Conservation (phyloP, 92 coral and sea anemone genomes). For the Actinernus sp. region DNA sequence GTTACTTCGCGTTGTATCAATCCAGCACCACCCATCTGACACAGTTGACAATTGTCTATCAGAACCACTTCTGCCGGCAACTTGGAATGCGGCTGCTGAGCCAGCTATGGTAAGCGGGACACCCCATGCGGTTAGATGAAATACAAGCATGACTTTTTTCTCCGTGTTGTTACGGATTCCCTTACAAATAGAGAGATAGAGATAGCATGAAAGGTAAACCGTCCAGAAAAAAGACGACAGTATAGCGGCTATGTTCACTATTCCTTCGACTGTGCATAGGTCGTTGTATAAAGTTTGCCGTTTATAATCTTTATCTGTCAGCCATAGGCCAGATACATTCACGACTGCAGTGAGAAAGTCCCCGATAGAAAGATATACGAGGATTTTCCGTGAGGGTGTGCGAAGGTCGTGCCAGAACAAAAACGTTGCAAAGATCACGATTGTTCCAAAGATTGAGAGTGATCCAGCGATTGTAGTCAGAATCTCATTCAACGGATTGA, state of each 20-base stretch:
- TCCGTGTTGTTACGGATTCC: slow-evolving; percentile 55
- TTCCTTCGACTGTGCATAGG: slow-evolving; percentile 53
- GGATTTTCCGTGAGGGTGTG: slow-evolving; percentile 48
- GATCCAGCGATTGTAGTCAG: slow-evolving; percentile 42
- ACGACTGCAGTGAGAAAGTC: slow-evolving; percentile 61
- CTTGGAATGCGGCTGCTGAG: slow-evolving; percentile 21
- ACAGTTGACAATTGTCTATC: neutral
- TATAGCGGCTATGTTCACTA: slow-evolving; percentile 74
- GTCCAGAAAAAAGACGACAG: slow-evolving; percentile 96
- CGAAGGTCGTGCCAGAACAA: slow-evolving; percentile 54
- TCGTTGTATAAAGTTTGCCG: neutral
- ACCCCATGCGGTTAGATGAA: slow-evolving; percentile 83
- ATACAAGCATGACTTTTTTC: slow-evolving; percentile 45
- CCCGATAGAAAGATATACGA: slow-evolving; percentile 73
- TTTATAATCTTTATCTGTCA: neutral
- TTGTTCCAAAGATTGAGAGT: slow-evolving; percentile 59
- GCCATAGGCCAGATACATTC: slow-evolving; percentile 22
- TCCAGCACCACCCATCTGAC: slow-evolving; percentile 98
- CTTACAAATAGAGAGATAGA: slow-evolving; percentile 43
- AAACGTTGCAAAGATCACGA: slow-evolving; percentile 42
- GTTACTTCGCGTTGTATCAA: neutral
- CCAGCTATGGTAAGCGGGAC: slow-evolving; percentile 63
- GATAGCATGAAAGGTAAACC: slow-evolving; percentile 36
- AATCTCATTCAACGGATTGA: neutral
- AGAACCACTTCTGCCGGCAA: slow-evolving; percentile 45